phyloP scores from a whole-genome alignment of 2,888 invertebrate genomes.

The Stenodema calcarata region DNA sequence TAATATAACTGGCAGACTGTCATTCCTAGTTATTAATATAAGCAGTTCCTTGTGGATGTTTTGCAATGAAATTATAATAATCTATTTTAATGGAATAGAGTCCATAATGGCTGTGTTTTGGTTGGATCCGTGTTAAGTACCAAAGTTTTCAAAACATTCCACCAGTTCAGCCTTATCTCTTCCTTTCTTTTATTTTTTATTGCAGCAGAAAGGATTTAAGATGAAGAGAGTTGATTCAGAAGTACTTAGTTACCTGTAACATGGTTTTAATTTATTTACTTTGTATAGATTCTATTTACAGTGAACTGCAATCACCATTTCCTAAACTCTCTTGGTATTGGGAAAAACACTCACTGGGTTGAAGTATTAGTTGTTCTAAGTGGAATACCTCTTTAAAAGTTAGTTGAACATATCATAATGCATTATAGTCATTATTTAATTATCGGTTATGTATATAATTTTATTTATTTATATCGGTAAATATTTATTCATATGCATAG shows the following conservation, averaged over 20 bases:
- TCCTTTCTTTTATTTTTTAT: conserved; percentile 12
- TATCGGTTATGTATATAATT: conserved; percentile 50
- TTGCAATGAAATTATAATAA: conserved; percentile 47
- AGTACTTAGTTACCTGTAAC: conserved; percentile 37
- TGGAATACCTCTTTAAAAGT: conserved; percentile 43
- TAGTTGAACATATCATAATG: conserved; percentile 51
- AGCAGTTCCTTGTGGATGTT: conserved; percentile 54
- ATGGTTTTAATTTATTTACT: conserved; percentile 20
- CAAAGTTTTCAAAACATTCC: conserved; percentile 51
- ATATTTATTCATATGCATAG: conserved; percentile 23
- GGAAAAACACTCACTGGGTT: conserved; percentile 11
- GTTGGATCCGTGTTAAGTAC: conserved; percentile 54
- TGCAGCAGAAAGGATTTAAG: not conserved
- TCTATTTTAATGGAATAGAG: conserved; percentile 50
- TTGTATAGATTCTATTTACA: conserved; percentile 18
- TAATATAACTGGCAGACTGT: conserved; percentile 50
- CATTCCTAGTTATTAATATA: conserved; percentile 49
- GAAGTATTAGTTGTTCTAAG: conserved; percentile 33
- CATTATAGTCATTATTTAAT: conserved; percentile 52
- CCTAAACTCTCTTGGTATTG: not conserved
- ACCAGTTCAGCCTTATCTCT: conserved; percentile 9
- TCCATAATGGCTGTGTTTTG: conserved; percentile 55
- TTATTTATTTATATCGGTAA: conserved; percentile 29
- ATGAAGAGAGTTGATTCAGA: not conserved
- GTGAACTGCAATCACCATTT: conserved; percentile 6